phyloP scores from a whole-genome alignment of 2,888 invertebrate species.

The Clistopyga incitator region DNA sequence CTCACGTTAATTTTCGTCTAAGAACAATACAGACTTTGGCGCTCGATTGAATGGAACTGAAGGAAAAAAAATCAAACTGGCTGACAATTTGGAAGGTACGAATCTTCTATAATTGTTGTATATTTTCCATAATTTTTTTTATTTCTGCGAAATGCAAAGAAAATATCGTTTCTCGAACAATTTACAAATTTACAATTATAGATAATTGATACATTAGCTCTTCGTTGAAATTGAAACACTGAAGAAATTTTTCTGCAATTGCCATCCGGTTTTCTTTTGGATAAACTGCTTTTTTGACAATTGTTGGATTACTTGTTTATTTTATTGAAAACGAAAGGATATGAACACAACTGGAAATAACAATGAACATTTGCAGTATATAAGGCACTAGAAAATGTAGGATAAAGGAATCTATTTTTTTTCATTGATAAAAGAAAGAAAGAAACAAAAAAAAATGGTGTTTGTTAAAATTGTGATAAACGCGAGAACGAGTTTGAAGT shows the following conservation, averaged over 20 bases:
- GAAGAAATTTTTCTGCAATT: background rate
- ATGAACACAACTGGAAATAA: background rate
- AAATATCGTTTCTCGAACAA: too few species aligned
- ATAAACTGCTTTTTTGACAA: background rate
- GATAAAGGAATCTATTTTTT: background rate
- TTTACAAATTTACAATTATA: too few species aligned
- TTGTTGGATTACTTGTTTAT: background rate
- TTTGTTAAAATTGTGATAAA: constrained; percentile 11
- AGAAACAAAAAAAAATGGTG: background rate
- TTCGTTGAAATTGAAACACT: too few species aligned
- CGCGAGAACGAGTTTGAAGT: background rate
- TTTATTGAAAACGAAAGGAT: too few species aligned
- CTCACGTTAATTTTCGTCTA: background rate
- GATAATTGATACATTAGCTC: too few species aligned
- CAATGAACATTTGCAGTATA: background rate
- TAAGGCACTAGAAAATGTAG: background rate
- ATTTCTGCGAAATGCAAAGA: too few species aligned
- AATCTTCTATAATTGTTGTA: too few species aligned
- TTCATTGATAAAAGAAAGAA: constrained; percentile 4
- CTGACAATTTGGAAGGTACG: background rate
- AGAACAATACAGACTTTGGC: background rate
- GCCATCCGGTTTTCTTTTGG: background rate
- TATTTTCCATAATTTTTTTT: too few species aligned
- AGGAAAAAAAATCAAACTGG: background rate
- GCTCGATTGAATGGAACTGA: background rate